Evolutionary conservation across 2,888 invertebrate species (phyloP).

Genomic region (Rhagonycha fulva): DNA sequence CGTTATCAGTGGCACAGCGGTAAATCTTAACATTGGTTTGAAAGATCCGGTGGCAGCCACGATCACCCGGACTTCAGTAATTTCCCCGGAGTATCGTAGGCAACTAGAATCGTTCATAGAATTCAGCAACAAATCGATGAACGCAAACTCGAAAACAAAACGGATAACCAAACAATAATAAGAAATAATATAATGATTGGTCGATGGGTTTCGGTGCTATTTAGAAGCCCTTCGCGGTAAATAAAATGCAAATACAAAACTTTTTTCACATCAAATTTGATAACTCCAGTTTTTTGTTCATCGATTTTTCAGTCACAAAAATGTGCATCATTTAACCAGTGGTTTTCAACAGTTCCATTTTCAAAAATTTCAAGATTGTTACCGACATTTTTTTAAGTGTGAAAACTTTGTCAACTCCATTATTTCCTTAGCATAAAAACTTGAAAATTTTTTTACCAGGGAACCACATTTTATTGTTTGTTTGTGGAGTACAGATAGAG

Average conservation of each 20-base stretch:
- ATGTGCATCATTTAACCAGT: neutral
- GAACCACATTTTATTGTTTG: neutral
- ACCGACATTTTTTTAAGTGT: too few relatives aligned
- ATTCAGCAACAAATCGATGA: slow-evolving; percentile 41
- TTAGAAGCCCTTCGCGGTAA: neutral
- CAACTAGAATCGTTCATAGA: slow-evolving; percentile 44
- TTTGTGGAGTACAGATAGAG: too few relatives aligned
- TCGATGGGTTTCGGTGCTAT: neutral
- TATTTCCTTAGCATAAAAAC: neutral
- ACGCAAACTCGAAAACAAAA: slow-evolving; percentile 21
- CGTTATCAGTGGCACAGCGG: slow-evolving; percentile 40
- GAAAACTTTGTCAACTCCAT: neutral
- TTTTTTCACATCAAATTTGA: neutral
- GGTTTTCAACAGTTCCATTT: neutral
- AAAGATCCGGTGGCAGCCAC: slow-evolving; percentile 39
- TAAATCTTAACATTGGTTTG: slow-evolving; percentile 42
- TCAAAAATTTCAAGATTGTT: neutral
- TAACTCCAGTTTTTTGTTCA: neutral
- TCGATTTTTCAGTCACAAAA: neutral
- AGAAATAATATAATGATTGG: slow-evolving; percentile 1
- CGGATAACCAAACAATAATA: slow-evolving; percentile 24
- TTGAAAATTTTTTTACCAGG: neutral
- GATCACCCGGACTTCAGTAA: slow-evolving; percentile 42
- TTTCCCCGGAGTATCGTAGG: slow-evolving; percentile 49
- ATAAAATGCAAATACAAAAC: neutral